These are phyloP conservation scores for Hylia prasina DNA, from an alignment of 2,113 vertebrate genomes.

Conservation along the genomic window DNA sequence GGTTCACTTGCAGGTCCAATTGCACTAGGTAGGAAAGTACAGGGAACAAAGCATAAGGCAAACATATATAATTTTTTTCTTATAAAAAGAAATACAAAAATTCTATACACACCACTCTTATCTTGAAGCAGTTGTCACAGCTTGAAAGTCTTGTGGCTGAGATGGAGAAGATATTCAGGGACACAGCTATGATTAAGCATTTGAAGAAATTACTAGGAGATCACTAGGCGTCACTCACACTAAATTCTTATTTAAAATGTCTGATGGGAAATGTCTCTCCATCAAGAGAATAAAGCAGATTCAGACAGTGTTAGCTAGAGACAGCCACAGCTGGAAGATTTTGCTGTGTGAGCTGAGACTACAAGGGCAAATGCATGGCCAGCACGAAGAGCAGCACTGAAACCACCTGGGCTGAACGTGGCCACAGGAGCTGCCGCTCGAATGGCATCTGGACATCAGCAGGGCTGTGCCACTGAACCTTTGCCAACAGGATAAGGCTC, in stretches of 20 bases:
- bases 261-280: neutral
- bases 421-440: rapidly evolving
- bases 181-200: neutral
- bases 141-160: neutral
- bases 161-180: neutral
- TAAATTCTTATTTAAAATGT: neutral
- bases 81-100: neutral
- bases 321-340: neutral
- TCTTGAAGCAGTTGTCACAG: neutral
- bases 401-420: neutral
- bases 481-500: rapidly evolving
- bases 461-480: neutral
- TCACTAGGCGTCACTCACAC: neutral
- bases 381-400: neutral
- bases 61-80: neutral
- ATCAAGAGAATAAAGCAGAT: neutral
- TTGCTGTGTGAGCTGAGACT: neutral
- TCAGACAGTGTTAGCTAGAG: rapidly evolving
- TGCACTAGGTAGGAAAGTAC: neutral
- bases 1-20: neutral
- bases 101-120: neutral
- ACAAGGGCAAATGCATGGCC: neutral
- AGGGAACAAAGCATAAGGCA: neutral
- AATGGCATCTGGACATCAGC: neutral
- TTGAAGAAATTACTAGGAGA: neutral